phyloP scores from a whole-genome alignment of 2,797 vertebrate species.

The Scolopax rusticola region DNA sequence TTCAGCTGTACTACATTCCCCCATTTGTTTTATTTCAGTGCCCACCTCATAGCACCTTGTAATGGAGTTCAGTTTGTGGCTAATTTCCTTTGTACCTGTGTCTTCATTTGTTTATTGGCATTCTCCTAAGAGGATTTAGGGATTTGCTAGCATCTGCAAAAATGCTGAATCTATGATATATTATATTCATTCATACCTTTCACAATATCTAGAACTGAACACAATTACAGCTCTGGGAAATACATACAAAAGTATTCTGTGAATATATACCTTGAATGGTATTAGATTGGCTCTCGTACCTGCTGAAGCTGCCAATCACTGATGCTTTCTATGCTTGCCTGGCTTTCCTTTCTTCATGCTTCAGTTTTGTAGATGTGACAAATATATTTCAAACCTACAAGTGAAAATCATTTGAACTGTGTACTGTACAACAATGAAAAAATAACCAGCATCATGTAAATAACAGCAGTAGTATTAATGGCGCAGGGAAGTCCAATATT shows the following conservation, averaged over 20 bases:
- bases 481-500: not conserved
- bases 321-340: not conserved
- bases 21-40: not conserved
- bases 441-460: not conserved
- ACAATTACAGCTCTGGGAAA: not conserved
- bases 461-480: slow-evolving; percentile 4
- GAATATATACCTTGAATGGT: not conserved
- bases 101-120: not conserved
- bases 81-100: not conserved
- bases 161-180: not conserved
- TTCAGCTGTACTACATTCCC: not conserved
- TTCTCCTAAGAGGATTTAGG: not conserved
- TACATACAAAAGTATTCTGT: not conserved
- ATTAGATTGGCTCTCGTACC: not conserved
- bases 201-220: not conserved
- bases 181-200: not conserved
- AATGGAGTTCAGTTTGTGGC: not conserved
- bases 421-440: not conserved
- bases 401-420: not conserved
- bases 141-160: not conserved
- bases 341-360: slow-evolving; percentile 7
- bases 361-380: not conserved
- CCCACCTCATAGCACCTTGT: not conserved
- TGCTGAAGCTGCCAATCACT: slow-evolving; percentile 6
- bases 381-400: not conserved